Percentiles rank a stretch among this genome's conserved stretches.
Conservation (phyloP, 2,113 vertebrate genomes). For the Canis aureus region DNA sequence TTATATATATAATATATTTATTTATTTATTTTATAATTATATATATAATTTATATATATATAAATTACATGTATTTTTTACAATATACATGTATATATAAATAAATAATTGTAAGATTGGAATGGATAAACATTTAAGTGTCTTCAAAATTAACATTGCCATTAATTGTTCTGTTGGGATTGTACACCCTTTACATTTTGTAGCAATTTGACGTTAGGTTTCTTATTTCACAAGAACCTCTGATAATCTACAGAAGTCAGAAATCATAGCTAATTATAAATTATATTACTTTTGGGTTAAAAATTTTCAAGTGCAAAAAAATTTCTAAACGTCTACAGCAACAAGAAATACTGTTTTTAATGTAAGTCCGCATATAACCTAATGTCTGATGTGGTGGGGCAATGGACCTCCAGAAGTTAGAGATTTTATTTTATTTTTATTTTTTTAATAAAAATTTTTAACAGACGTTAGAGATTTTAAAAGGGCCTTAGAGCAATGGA, state of each 20-base stretch:
- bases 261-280: neutral
- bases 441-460: too few relatives aligned
- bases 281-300: conserved; percentile 18
- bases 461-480: neutral
- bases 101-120: neutral
- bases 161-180: conserved; percentile 14
- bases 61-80: too few relatives aligned
- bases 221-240: conserved; percentile 9
- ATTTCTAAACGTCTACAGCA: neutral
- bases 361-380: neutral
- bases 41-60: too few relatives aligned
- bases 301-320: neutral
- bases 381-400: neutral
- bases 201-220: conserved; percentile 6
- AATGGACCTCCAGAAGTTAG: neutral
- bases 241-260: neutral
- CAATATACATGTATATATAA: too few relatives aligned
- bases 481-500: neutral
- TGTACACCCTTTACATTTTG: conserved; percentile 39
- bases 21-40: too few relatives aligned
- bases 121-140: neutral
- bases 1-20: too few relatives aligned
- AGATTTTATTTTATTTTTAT: neutral
- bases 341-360: neutral
- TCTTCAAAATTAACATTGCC: conserved; percentile 36